A percentile compares a stretch with the other conserved stretches of the same genome.
Conservation (phyloP, 2,797 vertebrate genomes). For the Oreochromis grahami region DNA sequence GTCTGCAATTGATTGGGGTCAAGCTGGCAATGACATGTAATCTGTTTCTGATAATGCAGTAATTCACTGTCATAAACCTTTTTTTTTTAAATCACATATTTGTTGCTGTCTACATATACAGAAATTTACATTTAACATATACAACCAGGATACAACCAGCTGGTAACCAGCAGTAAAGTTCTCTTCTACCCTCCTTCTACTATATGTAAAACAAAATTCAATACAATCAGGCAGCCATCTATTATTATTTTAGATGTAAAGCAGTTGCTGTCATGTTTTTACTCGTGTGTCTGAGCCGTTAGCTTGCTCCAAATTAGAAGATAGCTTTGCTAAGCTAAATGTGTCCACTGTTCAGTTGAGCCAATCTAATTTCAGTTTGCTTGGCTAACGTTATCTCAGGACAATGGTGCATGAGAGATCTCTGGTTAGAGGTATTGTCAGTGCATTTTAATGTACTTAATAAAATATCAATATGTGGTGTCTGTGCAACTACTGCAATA, state of each 20-base stretch:
- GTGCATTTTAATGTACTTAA: not conserved
- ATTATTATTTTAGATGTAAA: not conserved
- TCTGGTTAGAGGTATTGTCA: not conserved
- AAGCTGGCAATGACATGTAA: not conserved
- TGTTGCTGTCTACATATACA: not conserved
- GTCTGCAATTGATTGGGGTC: not conserved
- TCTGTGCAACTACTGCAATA: not conserved
- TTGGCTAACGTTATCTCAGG: not conserved
- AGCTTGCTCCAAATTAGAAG: not conserved
- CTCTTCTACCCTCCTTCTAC: not conserved
- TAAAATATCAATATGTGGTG: not conserved
- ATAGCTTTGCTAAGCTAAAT: not conserved
- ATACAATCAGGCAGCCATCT: rapidly evolving
- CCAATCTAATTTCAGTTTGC: not conserved
- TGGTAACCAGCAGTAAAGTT: not conserved
- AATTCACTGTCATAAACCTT: not conserved
- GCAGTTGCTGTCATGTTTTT: not conserved
- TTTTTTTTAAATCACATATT: not conserved
- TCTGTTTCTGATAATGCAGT: not conserved
- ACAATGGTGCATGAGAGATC: not conserved
- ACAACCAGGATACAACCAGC: not conserved
- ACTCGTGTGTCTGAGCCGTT: not conserved
- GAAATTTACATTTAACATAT: not conserved
- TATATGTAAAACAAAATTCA: not conserved
- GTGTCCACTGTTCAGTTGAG: not conserved